Conservation (phyloP, 2,113 vertebrate species). For the Apeltes quadracus region DNA sequence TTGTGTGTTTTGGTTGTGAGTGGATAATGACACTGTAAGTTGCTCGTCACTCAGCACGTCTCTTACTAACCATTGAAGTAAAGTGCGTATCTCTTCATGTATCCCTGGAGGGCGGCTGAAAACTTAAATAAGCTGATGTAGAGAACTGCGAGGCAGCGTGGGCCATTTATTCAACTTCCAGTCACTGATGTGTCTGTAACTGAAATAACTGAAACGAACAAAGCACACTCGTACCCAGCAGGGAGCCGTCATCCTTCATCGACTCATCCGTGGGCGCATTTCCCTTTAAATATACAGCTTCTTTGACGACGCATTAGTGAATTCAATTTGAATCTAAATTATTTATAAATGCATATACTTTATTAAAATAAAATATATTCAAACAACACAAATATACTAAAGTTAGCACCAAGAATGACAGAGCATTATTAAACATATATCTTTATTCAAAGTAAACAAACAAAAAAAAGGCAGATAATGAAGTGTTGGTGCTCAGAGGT, state of each 20-base stretch:
- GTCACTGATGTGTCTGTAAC: neutral
- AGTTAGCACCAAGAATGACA: constrained; percentile 1
- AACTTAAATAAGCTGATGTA: neutral
- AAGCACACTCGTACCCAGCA: neutral
- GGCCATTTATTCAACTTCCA: neutral
- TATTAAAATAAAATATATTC: too few relatives aligned
- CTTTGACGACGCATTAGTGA: neutral
- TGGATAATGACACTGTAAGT: constrained; percentile 1
- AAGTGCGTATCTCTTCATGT: constrained; percentile 15
- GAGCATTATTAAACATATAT: constrained; percentile 42
- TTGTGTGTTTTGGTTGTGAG: constrained; percentile 4
- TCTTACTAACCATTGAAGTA: neutral
- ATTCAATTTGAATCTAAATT: neutral
- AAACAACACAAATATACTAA: too few relatives aligned
- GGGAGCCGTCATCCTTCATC: neutral
- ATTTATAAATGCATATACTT: constrained; percentile 46
- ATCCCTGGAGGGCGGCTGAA: constrained; percentile 39
- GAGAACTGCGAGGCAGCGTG: neutral
- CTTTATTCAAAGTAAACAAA: constrained; percentile 45
- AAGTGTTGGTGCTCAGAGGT: constrained; percentile 68
- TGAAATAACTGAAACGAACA: neutral
- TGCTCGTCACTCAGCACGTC: neutral
- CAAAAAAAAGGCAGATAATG: constrained; percentile 17
- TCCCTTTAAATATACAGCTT: neutral
- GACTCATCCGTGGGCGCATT: neutral